Conservation (phyloP, 1,140 invertebrate species). For the Drosophila pallidifrons region DNA sequence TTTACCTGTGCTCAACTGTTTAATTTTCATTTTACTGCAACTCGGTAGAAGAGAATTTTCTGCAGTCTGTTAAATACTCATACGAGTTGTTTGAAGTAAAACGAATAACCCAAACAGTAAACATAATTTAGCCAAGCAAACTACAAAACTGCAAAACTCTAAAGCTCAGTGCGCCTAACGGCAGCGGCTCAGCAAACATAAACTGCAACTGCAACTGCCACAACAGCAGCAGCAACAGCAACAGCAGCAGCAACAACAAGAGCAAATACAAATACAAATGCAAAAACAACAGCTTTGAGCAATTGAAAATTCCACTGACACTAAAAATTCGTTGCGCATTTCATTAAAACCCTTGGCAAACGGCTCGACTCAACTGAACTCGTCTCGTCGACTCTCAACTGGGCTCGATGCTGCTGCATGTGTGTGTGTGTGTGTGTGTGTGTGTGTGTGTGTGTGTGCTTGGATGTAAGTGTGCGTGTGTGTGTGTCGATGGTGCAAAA, state of each 20-base stretch:
- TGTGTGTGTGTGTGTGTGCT: slow-evolving; percentile 12
- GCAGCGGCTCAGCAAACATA: slow-evolving; percentile 57
- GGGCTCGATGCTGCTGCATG: slow-evolving; percentile 5
- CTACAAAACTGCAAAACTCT: slow-evolving; percentile 33
- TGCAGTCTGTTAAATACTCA: slow-evolving; percentile 35
- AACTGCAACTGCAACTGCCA: slow-evolving; percentile 50
- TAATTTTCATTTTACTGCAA: slow-evolving; percentile 40
- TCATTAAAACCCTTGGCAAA: slow-evolving; percentile 68
- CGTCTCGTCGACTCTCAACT: not conserved
- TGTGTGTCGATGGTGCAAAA: slow-evolving; percentile 52
- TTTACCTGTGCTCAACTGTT: slow-evolving; percentile 42
- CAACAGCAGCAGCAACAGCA: slow-evolving; percentile 30
- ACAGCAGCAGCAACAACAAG: slow-evolving; percentile 29
- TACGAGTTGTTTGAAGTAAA: slow-evolving; percentile 29
- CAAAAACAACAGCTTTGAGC: slow-evolving; percentile 52
- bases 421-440: slow-evolving; percentile 11
- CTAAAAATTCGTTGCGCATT: slow-evolving; percentile 76
- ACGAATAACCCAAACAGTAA: slow-evolving; percentile 52
- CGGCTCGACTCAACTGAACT: slow-evolving; percentile 37
- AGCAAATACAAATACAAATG: not conserved
- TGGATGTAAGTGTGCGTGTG: slow-evolving; percentile 5
- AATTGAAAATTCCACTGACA: slow-evolving; percentile 74
- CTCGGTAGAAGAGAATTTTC: slow-evolving; percentile 7
- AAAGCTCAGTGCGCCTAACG: slow-evolving; percentile 16
- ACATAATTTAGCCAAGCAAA: slow-evolving; percentile 60